A percentile compares a stretch with the other conserved stretches of the same genome.
Conservation (phyloP, 2,113 vertebrate genomes). For the Thamnaconus septentrionalis region DNA sequence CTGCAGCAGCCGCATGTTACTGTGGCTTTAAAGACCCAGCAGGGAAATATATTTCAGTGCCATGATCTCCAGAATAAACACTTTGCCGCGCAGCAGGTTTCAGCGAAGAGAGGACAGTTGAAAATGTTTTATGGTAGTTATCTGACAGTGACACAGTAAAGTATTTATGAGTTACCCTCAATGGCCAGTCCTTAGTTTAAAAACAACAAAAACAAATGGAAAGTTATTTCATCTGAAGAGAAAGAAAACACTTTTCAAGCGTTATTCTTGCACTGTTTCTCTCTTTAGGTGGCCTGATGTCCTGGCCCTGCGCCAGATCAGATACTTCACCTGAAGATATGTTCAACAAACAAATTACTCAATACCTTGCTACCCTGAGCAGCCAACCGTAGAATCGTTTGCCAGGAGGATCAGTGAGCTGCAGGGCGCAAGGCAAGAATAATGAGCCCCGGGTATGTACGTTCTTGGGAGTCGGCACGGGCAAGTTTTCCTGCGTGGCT, state of each 20-base stretch:
- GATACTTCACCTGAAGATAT: slow-evolving; percentile 53
- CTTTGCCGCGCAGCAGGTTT: slow-evolving; percentile 37
- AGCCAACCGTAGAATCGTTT: slow-evolving; percentile 43
- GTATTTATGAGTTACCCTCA: no score
- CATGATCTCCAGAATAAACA: slow-evolving; percentile 43
- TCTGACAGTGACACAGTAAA: no score
- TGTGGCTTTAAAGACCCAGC: slow-evolving; percentile 47
- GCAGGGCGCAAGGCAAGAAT: slow-evolving; percentile 63
- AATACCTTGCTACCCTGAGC: slow-evolving; percentile 20
- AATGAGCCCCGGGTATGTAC: slow-evolving; percentile 45
- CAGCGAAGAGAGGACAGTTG: slow-evolving; percentile 3
- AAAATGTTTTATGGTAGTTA: no score
- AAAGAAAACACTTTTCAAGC: slow-evolving; percentile 39
- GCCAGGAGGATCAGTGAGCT: slow-evolving; percentile 59
- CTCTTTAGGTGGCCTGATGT: slow-evolving; percentile 50
- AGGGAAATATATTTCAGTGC: slow-evolving; percentile 41
- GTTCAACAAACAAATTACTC: slow-evolving; percentile 65
- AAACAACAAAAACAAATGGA: slow-evolving; percentile 18
- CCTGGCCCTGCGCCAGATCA: slow-evolving; percentile 67
- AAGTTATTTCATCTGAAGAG: slow-evolving; percentile 18
- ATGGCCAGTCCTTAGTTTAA: no score
- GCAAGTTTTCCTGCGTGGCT: slow-evolving; percentile 38
- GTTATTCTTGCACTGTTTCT: slow-evolving; percentile 12
- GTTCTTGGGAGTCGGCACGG: slow-evolving; percentile 30
- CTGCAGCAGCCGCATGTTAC: slow-evolving; percentile 24